Conservation (phyloP, 2,797 vertebrate genomes). For the Novumbra hubbsi region DNA sequence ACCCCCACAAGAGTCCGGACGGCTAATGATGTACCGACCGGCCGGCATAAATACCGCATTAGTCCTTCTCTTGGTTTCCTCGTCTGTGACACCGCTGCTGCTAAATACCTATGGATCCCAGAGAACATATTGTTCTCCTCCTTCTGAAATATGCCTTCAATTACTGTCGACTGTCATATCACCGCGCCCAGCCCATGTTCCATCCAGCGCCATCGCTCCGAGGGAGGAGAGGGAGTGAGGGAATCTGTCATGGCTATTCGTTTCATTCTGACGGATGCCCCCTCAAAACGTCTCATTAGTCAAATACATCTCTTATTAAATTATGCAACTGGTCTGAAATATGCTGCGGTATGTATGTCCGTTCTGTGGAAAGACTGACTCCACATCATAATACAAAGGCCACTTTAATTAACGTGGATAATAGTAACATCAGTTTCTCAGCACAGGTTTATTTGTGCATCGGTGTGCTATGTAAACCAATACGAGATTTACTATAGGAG, state of each 20-base stretch:
- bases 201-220: conserved; percentile 20
- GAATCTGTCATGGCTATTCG: conserved; percentile 25
- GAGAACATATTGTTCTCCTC: conserved; percentile 37
- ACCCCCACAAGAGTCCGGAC: conserved; percentile 21
- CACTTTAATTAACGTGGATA: conserved; percentile 49
- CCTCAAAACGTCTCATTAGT: conserved; percentile 53
- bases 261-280: conserved; percentile 48
- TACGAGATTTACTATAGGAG: background rate
- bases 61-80: conserved; percentile 31
- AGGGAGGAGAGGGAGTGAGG: conserved; percentile 32
- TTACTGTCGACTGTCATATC: conserved; percentile 49
- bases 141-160: conserved; percentile 57
- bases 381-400: conserved; percentile 38
- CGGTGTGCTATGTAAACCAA: background rate
- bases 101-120: conserved; percentile 42
- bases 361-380: conserved; percentile 38
- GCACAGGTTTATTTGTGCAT: background rate
- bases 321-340: conserved; percentile 31
- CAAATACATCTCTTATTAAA: conserved; percentile 44
- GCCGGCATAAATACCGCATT: conserved; percentile 30
- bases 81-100: conserved; percentile 13
- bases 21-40: conserved; percentile 46
- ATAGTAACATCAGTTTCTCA: conserved; percentile 43
- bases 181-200: conserved; percentile 32
- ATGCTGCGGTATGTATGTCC: conserved; percentile 34